A percentile compares a stretch with the other conserved stretches of the same genome.
Evolutionary conservation across 2,888 invertebrate species (phyloP).

Genomic region (Branchellion lobata): DNA sequence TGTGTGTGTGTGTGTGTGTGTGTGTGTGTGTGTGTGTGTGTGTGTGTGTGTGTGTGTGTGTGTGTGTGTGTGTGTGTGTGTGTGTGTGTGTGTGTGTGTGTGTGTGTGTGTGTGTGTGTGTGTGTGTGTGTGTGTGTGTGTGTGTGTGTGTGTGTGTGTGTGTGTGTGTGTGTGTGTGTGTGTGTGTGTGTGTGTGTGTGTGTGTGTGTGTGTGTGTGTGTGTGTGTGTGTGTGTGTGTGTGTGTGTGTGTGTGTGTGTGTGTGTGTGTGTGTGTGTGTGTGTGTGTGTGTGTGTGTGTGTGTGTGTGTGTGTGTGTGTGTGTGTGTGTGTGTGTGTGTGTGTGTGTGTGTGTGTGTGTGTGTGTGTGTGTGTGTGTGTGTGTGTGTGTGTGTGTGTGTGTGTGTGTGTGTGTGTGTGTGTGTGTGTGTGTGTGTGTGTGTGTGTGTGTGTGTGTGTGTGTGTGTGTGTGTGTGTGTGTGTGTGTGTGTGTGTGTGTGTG

Average conservation of each 20-base stretch:
- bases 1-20: neutral
- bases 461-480: neutral
- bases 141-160: neutral
- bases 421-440: neutral
- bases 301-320: neutral
- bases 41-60: neutral
- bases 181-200: too few species aligned
- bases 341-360: neutral
- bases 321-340: conserved; percentile 51
- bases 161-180: neutral
- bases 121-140: conserved; percentile 50
- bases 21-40: neutral
- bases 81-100: neutral
- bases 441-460: neutral
- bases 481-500: neutral
- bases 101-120: neutral
- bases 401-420: neutral
- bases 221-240: neutral
- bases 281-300: neutral
- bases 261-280: neutral
- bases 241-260: too few species aligned
- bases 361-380: neutral
- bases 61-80: neutral
- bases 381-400: neutral
- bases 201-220: neutral